Evolutionary conservation across 1,140 invertebrate genomes (phyloP).

Genomic region (Lepidurus couesii): DNA sequence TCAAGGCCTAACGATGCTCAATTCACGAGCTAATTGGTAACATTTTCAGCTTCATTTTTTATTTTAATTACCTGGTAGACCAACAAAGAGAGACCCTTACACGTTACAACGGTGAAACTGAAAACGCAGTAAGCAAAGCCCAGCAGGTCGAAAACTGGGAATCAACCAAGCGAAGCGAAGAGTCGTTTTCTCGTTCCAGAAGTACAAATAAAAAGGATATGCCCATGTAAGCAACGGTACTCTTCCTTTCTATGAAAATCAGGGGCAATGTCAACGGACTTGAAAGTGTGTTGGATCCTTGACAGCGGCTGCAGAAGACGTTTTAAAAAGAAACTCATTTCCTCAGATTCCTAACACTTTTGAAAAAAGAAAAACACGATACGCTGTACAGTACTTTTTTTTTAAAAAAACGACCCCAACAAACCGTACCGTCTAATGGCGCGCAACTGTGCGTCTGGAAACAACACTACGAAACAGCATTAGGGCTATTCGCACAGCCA

Average conservation of each 20-base stretch:
- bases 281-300: not conserved
- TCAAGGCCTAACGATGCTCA: not conserved
- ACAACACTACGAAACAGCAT: too few relatives aligned
- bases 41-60: not conserved
- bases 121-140: too few relatives aligned
- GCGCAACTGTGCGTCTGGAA: too few relatives aligned
- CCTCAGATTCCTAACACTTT: not conserved
- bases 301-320: not conserved
- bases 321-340: not conserved
- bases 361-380: too few relatives aligned
- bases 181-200: not conserved
- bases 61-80: not conserved
- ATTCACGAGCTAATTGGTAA: not conserved
- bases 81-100: not conserved
- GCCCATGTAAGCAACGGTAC: not conserved
- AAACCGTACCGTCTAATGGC: too few relatives aligned
- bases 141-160: not conserved
- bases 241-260: conserved; percentile 22
- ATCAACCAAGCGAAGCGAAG: not conserved
- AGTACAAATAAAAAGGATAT: not conserved
- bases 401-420: too few relatives aligned
- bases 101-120: not conserved
- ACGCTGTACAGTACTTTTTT: too few relatives aligned
- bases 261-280: conserved; percentile 20
- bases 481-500: too few relatives aligned